phyloP scores from a whole-genome alignment of 2,888 invertebrate genomes.

The Liposcelis brunnea region DNA sequence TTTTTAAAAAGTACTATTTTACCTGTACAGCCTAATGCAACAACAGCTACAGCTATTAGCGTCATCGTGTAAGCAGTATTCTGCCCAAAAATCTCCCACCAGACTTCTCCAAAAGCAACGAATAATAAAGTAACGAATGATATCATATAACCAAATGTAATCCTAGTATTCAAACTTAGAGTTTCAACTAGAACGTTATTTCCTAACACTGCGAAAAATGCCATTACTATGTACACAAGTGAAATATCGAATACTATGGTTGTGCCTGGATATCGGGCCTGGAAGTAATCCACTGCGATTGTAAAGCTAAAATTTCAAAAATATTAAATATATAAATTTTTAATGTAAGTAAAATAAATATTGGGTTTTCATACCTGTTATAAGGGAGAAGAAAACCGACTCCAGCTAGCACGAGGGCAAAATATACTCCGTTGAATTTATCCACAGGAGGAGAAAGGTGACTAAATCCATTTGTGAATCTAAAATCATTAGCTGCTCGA shows the following conservation, averaged over 20 bases:
- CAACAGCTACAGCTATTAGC: conserved; percentile 64
- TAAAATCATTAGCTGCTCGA: conserved; percentile 34
- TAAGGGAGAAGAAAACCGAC: conserved; percentile 81
- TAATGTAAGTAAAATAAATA: neutral
- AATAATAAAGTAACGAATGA: conserved; percentile 67
- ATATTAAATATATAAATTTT: no score
- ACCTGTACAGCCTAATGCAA: conserved; percentile 76
- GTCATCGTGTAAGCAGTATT: conserved; percentile 69
- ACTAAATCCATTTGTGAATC: conserved; percentile 32
- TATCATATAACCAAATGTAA: conserved; percentile 71
- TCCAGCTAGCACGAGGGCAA: conserved; percentile 65
- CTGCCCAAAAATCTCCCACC: conserved; percentile 63
- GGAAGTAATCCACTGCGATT: conserved; percentile 86
- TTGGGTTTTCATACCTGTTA: conserved; percentile 50
- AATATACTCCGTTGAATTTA: conserved; percentile 50
- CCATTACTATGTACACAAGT: conserved; percentile 76
- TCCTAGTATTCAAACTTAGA: conserved; percentile 63
- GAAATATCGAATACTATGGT: conserved; percentile 88
- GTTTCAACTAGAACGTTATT: conserved; percentile 74
- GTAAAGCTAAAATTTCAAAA: conserved; percentile 51
- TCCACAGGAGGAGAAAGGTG: conserved; percentile 51
- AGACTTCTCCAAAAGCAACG: conserved; percentile 71
- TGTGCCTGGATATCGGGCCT: conserved; percentile 62
- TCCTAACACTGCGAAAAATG: conserved; percentile 68
- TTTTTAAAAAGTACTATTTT: conserved; percentile 13